Base-by-base conservation (phyloP, 2,113 vertebrate species). In the Alligator sinensis region DNA sequence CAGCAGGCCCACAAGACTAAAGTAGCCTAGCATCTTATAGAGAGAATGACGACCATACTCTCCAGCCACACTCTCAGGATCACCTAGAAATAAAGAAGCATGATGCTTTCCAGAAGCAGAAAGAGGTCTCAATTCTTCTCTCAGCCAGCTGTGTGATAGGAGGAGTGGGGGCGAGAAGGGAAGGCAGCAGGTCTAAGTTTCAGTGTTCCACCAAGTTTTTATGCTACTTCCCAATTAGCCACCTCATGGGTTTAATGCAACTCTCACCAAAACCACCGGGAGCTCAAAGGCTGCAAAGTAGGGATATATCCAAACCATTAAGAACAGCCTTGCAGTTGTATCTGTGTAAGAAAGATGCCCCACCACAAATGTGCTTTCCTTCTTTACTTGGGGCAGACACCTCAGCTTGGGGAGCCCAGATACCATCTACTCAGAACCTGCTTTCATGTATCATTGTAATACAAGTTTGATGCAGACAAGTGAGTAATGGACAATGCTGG, bases 21-120 rank as follows among this genome's bases (percentile, higher is more conserved):
- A 99, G 96, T 99, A 99, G 63, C 99, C 99, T 81, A 99, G 96
- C 99, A 99, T 99, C 97, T 99, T 99, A 90, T 99, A 99, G 8
- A 99, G 98, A 1, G 99, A 99, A 96, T 99, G 99, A 54, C 99
- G 98, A 5, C 99, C 99, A 59, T 99, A 99, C 86, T 99, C 99
- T n/a, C 99, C 99, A n/a, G 99, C 99, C 94, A 99, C 99, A 0
- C 99, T 99, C 97, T 99, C 99, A 1, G 99, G 99, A 94, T 99
- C 99, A 81, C 99, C 99, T 99, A 92, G 5, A 61, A 47, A 62
- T 57, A 59, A 24, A 68, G 66, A 34, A 88, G 9, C 18, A 10
- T 4, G 5, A 28, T 4, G 54, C 22, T 60, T 76, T 63, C 66
- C 34, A 64, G 6, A 54, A 16, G 21, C 54, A 60, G 58, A 68